Conservation (phyloP, 2,888 invertebrate genomes). For the Ctena decussata region DNA sequence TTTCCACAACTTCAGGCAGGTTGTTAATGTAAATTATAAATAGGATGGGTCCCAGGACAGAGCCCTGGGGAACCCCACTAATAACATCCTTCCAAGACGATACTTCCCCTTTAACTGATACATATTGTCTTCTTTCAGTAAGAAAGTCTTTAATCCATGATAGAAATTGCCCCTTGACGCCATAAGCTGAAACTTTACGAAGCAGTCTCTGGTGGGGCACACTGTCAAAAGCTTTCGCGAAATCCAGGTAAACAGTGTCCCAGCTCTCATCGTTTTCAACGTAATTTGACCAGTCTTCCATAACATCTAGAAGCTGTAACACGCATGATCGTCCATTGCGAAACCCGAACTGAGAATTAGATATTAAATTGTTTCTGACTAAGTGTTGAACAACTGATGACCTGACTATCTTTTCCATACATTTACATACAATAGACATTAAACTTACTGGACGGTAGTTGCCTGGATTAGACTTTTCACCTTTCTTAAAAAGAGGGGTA, state of each 20-base stretch:
- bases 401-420: constrained; percentile 5
- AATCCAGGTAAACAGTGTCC: not conserved
- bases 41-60: too few species aligned
- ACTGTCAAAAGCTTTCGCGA: not conserved
- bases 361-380: not conserved
- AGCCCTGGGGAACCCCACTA: too few species aligned
- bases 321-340: not conserved
- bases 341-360: not conserved
- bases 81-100: too few species aligned
- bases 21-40: too few species aligned
- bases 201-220: not conserved
- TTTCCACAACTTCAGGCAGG: too few species aligned
- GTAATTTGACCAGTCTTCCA: not conserved
- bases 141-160: too few species aligned
- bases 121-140: too few species aligned
- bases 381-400: not conserved
- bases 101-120: too few species aligned
- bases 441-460: constrained; percentile 11
- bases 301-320: not conserved
- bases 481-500: constrained; percentile 5
- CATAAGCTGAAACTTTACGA: not conserved
- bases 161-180: too few species aligned
- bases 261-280: not conserved
- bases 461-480: not conserved
- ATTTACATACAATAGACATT: constrained; percentile 1